Percentiles rank a stretch among this genome's conserved stretches.
Evolutionary conservation across 1,140 invertebrate genomes (phyloP).

Genomic region (Bilobella aurantiaca): DNA sequence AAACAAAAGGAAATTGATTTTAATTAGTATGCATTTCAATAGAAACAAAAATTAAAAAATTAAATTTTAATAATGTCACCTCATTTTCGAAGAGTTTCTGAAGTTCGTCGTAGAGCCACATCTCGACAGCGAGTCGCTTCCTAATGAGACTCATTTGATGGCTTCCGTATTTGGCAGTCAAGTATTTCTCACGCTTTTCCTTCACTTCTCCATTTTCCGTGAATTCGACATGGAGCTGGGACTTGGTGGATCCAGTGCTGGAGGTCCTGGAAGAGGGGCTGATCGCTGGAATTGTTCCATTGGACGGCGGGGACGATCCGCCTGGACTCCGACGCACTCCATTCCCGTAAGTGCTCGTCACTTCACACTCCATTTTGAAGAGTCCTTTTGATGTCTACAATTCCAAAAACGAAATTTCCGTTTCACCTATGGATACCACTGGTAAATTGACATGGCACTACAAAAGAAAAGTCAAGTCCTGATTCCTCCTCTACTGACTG

Average conservation of each 20-base stretch:
- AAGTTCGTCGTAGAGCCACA: constrained; percentile 93
- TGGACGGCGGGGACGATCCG: constrained; percentile 13
- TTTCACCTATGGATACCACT: not conserved
- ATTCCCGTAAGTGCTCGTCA: constrained; percentile 23
- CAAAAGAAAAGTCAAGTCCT: not conserved
- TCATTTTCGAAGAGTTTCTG: constrained; percentile 74
- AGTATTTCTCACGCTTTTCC: constrained; percentile 80
- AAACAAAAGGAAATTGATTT: too few species aligned
- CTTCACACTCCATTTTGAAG: constrained; percentile 34
- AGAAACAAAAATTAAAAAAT: not conserved
- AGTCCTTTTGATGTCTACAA: constrained; percentile 16
- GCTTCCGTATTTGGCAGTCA: constrained; percentile 90
- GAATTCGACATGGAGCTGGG: constrained; percentile 67
- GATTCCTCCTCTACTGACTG: not conserved
- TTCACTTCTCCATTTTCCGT: constrained; percentile 75
- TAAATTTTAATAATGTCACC: constrained; percentile 43
- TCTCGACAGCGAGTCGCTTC: constrained; percentile 85
- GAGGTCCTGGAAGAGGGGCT: not conserved
- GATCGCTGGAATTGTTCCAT: not conserved
- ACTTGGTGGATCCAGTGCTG: constrained; percentile 16
- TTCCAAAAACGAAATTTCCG: not conserved
- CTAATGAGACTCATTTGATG: constrained; percentile 95
- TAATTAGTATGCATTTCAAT: not conserved
- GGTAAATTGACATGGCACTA: not conserved
- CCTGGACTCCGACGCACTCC: not conserved